phyloP scores from a whole-genome alignment of 2,888 invertebrate species.

The Andrena minutula region DNA sequence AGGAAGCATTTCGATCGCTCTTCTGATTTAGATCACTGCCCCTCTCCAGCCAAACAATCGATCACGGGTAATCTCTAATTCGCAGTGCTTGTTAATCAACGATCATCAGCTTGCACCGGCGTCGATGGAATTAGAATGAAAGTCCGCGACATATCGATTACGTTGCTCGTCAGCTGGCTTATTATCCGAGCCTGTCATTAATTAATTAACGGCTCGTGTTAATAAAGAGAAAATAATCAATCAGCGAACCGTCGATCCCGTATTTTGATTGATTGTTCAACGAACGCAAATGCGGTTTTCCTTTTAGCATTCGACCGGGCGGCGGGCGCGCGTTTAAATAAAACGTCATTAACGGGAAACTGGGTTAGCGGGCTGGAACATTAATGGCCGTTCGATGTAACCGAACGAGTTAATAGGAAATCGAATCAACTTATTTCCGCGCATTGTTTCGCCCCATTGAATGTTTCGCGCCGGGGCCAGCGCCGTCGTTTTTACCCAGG shows the following conservation, averaged over 20 bases:
- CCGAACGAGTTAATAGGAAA: constrained; percentile 65
- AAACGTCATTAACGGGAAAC: constrained; percentile 63
- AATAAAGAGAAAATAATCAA: constrained; percentile 64
- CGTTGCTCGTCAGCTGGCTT: constrained; percentile 21
- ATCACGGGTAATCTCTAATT: background rate
- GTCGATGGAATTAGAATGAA: background rate
- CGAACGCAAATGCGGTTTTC: constrained; percentile 59
- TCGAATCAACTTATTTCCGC: constrained; percentile 66
- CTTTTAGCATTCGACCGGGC: constrained; percentile 49
- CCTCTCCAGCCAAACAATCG: background rate
- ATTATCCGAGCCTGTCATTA: constrained; percentile 44
- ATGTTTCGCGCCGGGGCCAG: constrained; percentile 13
- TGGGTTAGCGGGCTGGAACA: constrained; percentile 60
- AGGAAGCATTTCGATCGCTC: background rate
- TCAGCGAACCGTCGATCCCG: constrained; percentile 46
- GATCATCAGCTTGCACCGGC: background rate
- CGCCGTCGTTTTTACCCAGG: constrained; percentile 2
- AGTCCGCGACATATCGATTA: constrained; percentile 34
- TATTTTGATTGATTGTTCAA: constrained; percentile 62
- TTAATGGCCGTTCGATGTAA: constrained; percentile 65
- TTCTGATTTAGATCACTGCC: background rate
- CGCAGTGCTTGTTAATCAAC: background rate
- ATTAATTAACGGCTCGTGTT: constrained; percentile 64
- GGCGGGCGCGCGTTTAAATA: constrained; percentile 58
- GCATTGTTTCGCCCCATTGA: constrained; percentile 55